Evolutionary conservation across 1,140 invertebrate genomes (phyloP).

Genomic region (Tetramorium parvispinum): DNA sequence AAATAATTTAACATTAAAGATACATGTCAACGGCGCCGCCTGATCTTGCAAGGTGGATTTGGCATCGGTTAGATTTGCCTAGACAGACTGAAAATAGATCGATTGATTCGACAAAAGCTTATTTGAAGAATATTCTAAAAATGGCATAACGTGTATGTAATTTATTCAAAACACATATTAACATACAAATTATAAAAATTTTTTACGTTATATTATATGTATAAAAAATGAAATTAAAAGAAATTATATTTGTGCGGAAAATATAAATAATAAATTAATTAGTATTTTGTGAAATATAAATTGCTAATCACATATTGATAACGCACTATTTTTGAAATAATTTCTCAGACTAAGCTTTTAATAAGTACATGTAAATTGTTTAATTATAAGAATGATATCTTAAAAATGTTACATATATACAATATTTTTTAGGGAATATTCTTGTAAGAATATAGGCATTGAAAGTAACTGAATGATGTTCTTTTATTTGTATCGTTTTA

Average conservation of each 20-base stretch:
- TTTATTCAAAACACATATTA: neutral
- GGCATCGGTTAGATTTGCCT: constrained; percentile 65
- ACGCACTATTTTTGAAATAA: neutral
- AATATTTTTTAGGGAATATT: neutral
- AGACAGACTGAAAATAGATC: constrained; percentile 66
- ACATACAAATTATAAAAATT: neutral
- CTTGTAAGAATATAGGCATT: neutral
- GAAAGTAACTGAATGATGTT: constrained; percentile 13
- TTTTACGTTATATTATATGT: neutral
- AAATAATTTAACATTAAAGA: constrained; percentile 62
- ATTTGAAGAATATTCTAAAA: constrained; percentile 33
- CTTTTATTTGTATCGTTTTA: constrained; percentile 39
- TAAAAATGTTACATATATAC: neutral
- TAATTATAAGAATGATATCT: neutral
- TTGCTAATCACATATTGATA: neutral
- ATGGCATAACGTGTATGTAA: neutral
- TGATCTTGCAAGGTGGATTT: constrained; percentile 56
- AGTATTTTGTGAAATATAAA: neutral
- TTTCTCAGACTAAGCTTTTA: neutral
- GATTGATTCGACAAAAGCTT: constrained; percentile 62
- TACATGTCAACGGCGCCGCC: constrained; percentile 53
- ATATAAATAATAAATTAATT: neutral
- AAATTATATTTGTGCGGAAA: neutral
- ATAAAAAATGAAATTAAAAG: neutral
- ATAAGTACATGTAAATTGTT: neutral